Base-by-base conservation (phyloP, 2,113 vertebrate species). In the Sinocyclocheilus anshuiensis region DNA sequence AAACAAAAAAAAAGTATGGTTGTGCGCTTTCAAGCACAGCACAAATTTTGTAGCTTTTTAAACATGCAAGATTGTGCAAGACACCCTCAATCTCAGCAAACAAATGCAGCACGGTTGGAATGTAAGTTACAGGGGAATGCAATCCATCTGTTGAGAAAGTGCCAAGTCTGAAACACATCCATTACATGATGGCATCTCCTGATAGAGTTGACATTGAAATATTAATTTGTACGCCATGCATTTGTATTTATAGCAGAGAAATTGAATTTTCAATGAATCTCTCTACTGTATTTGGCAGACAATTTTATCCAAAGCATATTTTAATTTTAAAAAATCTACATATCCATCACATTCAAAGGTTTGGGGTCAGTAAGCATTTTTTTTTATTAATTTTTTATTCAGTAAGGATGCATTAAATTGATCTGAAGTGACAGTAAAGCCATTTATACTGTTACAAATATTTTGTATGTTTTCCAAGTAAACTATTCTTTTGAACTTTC, bases 101-200 rank as follows among this genome's bases (percentile, higher is more conserved):
- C 79, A 81, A 82, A 82, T 82, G 42, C 81, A 71, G 45, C 26
- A 20, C 2, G 6, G 81, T 53, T 69, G 81, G 81, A 82, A 82
- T 82, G 81, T 82, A 53, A 53, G 61, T 82, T 71, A 53, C 26
- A 50, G 16, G 81, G 65, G 65, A 82, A 82, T 67, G 79, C 79
- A 67, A 81, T 81, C 79, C 79, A 81, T 81, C 59, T 67, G 79
- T 82, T 82, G 81, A 71, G 81, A 82, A 33, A 20, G 18, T 82
- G 65, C 81, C 81, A 82, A 71, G 24, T 71, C 24, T 82, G 5
- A 82, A 71, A 53, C 45, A 82, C 26, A 82, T 82, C 11, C 42
- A 71, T 53, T 82, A 33, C 26, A 67, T 33, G 57, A 61, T 80
- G 77, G 55, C 57, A 67, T 45, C n/a, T 67, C 18, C 79, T 65